A percentile compares a stretch with the other conserved stretches of the same genome.
Evolutionary conservation across 2,797 vertebrate genomes (phyloP).

Genomic region (Florisuga fusca): DNA sequence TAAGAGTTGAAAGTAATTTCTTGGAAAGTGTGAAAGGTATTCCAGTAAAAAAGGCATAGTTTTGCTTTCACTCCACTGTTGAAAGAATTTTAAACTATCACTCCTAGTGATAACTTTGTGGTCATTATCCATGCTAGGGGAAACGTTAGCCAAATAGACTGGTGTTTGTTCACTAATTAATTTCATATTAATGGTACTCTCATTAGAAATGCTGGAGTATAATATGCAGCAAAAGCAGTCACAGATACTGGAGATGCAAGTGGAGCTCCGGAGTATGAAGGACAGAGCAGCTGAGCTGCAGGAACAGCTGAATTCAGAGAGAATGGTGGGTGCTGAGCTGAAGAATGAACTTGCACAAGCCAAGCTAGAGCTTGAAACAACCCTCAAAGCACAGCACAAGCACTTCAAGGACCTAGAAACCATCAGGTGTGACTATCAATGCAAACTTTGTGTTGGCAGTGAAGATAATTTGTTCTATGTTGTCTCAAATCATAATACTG

Average conservation of each 20-base stretch:
- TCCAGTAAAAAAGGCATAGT: neutral
- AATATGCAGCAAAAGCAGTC: constrained; percentile 77
- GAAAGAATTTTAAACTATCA: neutral
- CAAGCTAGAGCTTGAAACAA: constrained; percentile 90
- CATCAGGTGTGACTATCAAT: constrained; percentile 82
- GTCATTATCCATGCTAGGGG: neutral
- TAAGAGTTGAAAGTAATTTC: neutral
- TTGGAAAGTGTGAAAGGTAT: neutral
- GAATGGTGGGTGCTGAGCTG: constrained; percentile 82
- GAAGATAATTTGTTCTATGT: neutral
- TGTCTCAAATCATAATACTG: neutral
- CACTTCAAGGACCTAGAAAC: constrained; percentile 91
- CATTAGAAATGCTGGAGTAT: constrained; percentile 73
- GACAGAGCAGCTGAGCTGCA: constrained; percentile 77
- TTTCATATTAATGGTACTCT: neutral
- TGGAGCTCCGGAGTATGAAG: constrained; percentile 72
- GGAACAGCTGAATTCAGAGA: constrained; percentile 78
- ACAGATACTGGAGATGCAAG: constrained; percentile 77
- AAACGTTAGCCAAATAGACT: neutral
- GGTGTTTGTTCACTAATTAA: neutral
- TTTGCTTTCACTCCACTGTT: neutral
- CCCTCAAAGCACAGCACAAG: constrained; percentile 90
- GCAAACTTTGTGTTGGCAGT: neutral
- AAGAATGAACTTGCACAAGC: constrained; percentile 90
- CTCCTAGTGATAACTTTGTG: neutral